Conservation (phyloP, 2,888 invertebrate species). For the Aphidoletes aphidimyza region DNA sequence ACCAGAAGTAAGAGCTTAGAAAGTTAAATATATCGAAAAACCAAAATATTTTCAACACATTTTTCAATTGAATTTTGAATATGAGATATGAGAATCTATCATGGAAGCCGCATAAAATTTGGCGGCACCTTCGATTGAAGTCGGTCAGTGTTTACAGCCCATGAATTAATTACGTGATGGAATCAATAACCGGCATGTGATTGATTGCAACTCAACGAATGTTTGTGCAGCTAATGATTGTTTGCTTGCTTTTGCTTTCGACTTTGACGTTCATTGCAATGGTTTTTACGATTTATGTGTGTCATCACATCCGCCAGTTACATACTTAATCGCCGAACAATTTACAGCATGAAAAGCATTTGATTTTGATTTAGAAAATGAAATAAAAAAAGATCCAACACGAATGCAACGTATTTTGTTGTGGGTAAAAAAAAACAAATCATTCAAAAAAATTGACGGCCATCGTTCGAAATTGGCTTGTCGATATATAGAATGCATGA, state of each 20-base stretch:
- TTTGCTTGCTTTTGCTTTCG: background rate
- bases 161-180: background rate
- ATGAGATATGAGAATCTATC: no score
- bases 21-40: no score
- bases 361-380: background rate
- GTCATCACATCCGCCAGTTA: background rate
- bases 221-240: background rate
- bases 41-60: no score
- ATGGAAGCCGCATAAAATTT: no score
- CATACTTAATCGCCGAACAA: background rate
- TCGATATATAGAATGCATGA: background rate
- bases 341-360: background rate
- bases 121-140: background rate
- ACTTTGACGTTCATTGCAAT: background rate
- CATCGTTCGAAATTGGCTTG: background rate
- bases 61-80: no score
- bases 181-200: background rate
- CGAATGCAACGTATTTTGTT: background rate
- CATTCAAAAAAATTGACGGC: background rate
- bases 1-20: no score
- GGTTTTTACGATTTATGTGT: background rate
- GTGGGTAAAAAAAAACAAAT: no score
- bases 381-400: background rate
- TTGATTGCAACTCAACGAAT: background rate
- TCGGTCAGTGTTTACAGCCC: background rate